A percentile compares a stretch with the other conserved stretches of the same genome.
Conservation (phyloP, 2,888 invertebrate genomes). For the Clanis bilineata region DNA sequence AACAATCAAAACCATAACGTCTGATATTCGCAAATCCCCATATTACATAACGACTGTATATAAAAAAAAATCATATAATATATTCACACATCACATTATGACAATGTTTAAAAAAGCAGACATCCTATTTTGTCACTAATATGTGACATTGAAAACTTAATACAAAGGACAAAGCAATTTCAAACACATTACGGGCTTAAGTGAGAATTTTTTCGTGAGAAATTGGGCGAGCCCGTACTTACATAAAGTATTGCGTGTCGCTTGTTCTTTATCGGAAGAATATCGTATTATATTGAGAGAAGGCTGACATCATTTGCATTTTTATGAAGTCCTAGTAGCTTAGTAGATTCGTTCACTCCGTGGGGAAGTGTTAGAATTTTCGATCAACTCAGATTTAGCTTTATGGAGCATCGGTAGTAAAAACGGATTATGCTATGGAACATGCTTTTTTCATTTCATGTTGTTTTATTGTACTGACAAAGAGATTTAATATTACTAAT, state of each 20-base stretch:
- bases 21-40: no score
- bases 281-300: background rate
- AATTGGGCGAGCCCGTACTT: background rate
- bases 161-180: background rate
- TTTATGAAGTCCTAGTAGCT: background rate
- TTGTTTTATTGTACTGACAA: no score
- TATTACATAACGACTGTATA: no score
- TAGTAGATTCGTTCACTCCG: background rate
- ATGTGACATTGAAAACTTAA: background rate
- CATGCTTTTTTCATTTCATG: no score
- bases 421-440: no score
- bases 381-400: background rate
- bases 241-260: constrained; percentile 1
- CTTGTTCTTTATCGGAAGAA: background rate
- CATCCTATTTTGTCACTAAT: background rate
- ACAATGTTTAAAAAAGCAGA: background rate
- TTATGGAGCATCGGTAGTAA: no score
- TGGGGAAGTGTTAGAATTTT: background rate
- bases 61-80: background rate
- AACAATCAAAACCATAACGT: no score
- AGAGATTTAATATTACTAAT: no score
- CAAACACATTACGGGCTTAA: background rate
- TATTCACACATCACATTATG: no score
- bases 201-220: constrained; percentile 2
- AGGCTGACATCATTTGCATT: background rate